Base-by-base conservation (phyloP, 2,888 invertebrate species). In the Deilephila elpenor region DNA sequence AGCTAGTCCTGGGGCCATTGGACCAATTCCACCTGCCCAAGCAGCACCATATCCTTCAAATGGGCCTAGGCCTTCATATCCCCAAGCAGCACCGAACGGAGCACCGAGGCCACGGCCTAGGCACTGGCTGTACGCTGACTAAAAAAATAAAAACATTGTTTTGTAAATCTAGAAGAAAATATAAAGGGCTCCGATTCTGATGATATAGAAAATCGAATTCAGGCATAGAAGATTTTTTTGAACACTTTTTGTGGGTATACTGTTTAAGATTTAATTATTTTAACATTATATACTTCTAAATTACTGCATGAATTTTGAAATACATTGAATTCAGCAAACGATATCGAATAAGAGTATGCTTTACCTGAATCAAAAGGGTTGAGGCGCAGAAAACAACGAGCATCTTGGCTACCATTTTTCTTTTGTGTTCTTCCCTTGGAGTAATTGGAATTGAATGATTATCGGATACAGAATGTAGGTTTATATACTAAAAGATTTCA, bases 21-120 rank as follows among this genome's bases (percentile, higher is more conserved):
- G 74, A 5, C 83, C 81, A n/a, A 78, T 75, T 5, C 80, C 79
- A 56, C 56, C 56, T 25, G 80, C 75, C 7, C 76, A 53, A 44
- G 73, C 34, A 51, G 72, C 60, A 59, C 74, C 59, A 53, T 74
- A 71, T 25, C 67, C 70, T 6, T 75, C 75, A 70, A 71, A 71
- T 75, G 44, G 76, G 59, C 72, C 80, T 6, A 76, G 74, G 17
- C 82, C 75, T 5, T 83, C 81, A n/a, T 79, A 77, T 6, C 61
- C 56, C 72, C 71, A 74, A 8, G 59, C 60, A 56, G 56, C 51
- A 17, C n/a, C 79, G 77, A 29, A 78, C 71, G 14, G 73, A 44
- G 59, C 71, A 4, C 53, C 74, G 51, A 76, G 71, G 32, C 73
- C 75, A 59, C 60, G 74, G 25, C 73, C 72, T 20, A 74, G 67